These are phyloP conservation scores for Phyllostomus discolor DNA, from an alignment of 2,113 vertebrate genomes.

Conservation along the genomic window DNA sequence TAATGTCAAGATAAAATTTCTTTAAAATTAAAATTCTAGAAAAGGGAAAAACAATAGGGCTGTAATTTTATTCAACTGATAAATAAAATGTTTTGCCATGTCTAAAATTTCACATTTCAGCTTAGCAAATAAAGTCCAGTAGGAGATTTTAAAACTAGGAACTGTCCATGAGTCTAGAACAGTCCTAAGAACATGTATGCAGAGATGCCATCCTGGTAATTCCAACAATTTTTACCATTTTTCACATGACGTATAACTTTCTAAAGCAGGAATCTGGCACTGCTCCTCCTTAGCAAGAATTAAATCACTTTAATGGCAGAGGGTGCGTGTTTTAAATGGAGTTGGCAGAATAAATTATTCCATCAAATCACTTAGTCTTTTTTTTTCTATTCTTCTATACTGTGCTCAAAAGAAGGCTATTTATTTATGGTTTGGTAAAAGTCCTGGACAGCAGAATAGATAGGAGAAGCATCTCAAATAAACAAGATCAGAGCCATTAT, in stretches of 20 bases:
- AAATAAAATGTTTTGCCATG: not conserved
- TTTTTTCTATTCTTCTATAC: not conserved
- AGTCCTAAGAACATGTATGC: not conserved
- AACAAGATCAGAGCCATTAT: not conserved
- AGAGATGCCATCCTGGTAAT: not conserved
- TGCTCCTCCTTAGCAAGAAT: slow-evolving; percentile 16
- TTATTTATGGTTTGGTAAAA: slow-evolving; percentile 8
- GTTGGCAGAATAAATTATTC: not conserved
- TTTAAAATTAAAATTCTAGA: slow-evolving; percentile 13
- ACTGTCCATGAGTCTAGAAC: not conserved
- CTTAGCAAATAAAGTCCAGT: not conserved
- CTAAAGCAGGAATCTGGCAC: not conserved
- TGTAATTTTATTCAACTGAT: not conserved
- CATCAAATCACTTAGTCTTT: not conserved
- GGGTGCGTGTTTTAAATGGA: not conserved
- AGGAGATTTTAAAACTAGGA: not conserved
- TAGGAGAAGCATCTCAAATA: not conserved
- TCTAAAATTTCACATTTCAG: not conserved
- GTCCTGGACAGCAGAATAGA: not conserved
- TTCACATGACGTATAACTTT: not conserved
- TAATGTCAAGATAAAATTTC: not conserved
- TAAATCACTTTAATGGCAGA: slow-evolving; percentile 36
- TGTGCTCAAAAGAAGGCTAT: not conserved
- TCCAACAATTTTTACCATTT: not conserved
- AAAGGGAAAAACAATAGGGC: not conserved